phyloP scores from a whole-genome alignment of 1,140 invertebrate species.

The Helicoverpa zea region DNA sequence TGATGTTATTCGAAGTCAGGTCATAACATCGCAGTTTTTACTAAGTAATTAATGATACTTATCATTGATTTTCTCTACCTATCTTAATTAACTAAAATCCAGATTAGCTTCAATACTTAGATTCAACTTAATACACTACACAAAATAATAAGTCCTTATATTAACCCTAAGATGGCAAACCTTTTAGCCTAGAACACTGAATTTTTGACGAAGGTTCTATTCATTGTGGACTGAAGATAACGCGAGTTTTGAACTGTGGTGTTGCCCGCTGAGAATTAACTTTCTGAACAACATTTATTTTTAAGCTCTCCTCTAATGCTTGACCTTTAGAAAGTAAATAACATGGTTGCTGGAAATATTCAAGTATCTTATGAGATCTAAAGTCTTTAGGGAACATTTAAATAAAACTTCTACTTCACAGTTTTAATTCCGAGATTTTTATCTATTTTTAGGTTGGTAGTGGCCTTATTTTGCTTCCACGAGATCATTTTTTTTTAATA shows the following conservation, averaged over 20 bases:
- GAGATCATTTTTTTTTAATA: background rate
- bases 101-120: background rate
- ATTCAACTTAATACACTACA: background rate
- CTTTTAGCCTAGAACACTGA: conserved; percentile 20
- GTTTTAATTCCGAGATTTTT: no score
- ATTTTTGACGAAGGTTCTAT: conserved; percentile 26
- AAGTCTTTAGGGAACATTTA: no score
- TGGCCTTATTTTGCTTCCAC: no score
- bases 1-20: no score
- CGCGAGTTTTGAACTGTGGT: background rate
- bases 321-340: background rate
- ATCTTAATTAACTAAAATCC: no score
- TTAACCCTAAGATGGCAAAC: background rate
- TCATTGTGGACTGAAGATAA: conserved; percentile 3
- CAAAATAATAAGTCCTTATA: background rate
- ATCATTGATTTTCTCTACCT: no score
- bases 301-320: background rate
- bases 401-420: no score
- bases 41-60: no score
- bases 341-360: background rate
- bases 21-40: no score
- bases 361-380: background rate
- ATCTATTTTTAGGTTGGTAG: no score
- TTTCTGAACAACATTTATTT: conserved; percentile 2
- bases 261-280: conserved; percentile 6